Percentiles rank a stretch among this genome's conserved stretches.
Conservation (phyloP, 2,113 vertebrate species). For the Hepsetus odoe region DNA sequence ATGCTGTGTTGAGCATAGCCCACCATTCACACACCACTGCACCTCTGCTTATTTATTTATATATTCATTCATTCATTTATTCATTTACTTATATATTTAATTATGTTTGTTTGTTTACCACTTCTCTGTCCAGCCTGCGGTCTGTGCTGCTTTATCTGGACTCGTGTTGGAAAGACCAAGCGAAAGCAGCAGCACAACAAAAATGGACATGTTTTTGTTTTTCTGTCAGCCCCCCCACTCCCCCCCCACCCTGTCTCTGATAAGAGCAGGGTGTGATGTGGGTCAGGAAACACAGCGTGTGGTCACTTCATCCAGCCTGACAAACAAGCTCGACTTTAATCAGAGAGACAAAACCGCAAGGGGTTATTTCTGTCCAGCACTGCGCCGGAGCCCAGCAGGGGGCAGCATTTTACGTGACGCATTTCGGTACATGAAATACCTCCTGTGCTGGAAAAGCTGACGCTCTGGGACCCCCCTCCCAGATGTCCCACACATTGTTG, state of each 20-base stretch:
- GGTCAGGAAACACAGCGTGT: too few relatives aligned
- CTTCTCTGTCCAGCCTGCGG: slow-evolving; percentile 13
- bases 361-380: too few relatives aligned
- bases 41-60: not conserved
- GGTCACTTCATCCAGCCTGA: too few relatives aligned
- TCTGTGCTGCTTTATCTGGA: not conserved
- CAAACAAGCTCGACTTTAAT: too few relatives aligned
- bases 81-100: slow-evolving; percentile 4
- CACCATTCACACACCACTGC: slow-evolving; percentile 7
- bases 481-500: not conserved
- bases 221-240: not conserved
- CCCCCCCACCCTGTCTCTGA: too few relatives aligned
- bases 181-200: slow-evolving; percentile 2
- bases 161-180: not conserved
- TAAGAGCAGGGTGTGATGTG: too few relatives aligned
- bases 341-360: too few relatives aligned
- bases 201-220: not conserved
- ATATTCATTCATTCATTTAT: slow-evolving; percentile 21
- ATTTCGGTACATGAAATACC: too few relatives aligned
- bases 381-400: too few relatives aligned
- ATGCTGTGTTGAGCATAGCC: slow-evolving; percentile 20
- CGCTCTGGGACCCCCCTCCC: not conserved
- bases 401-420: too few relatives aligned
- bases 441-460: not conserved
- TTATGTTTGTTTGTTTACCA: too few relatives aligned